Conservation (phyloP, 2,113 vertebrate species). For the Protobothrops flavoviridis region DNA sequence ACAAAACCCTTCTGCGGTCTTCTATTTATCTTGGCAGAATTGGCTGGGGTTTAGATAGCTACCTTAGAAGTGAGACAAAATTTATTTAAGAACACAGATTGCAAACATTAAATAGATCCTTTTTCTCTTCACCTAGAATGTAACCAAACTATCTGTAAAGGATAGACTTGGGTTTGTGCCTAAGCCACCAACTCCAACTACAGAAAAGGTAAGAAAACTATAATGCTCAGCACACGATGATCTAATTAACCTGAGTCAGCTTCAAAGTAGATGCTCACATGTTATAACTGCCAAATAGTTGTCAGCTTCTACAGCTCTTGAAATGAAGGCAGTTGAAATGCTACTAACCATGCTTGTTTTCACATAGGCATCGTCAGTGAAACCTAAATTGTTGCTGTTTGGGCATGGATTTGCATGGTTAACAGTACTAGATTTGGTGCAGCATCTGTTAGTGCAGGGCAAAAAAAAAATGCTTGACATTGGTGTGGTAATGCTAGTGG, state of each 20-base stretch:
- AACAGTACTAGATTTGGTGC: background rate
- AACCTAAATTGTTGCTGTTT: background rate
- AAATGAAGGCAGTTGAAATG: background rate
- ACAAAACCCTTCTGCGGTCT: background rate
- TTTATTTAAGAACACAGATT: slow-evolving; percentile 9
- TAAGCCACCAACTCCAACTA: slow-evolving; percentile 79
- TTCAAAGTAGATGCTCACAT: background rate
- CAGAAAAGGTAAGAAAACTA: slow-evolving; percentile 84
- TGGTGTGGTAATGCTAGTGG: background rate
- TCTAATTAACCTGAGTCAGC: background rate
- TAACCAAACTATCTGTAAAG: slow-evolving; percentile 87
- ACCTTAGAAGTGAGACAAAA: background rate
- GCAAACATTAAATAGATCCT: slow-evolving; percentile 45
- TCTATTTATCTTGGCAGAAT: background rate
- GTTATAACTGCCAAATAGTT: background rate
- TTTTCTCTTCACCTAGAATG: slow-evolving; percentile 73
- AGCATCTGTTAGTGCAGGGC: background rate
- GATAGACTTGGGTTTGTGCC: slow-evolving; percentile 87
- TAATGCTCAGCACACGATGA: background rate
- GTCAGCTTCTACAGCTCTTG: background rate
- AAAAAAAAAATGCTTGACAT: background rate
- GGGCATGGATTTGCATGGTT: background rate
- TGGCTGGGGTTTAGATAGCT: background rate
- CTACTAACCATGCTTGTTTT: background rate
- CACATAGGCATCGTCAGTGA: background rate